These are phyloP conservation scores for Oscheius sp. DNA, from an alignment of 2,888 invertebrate species.

Conservation along the genomic window DNA sequence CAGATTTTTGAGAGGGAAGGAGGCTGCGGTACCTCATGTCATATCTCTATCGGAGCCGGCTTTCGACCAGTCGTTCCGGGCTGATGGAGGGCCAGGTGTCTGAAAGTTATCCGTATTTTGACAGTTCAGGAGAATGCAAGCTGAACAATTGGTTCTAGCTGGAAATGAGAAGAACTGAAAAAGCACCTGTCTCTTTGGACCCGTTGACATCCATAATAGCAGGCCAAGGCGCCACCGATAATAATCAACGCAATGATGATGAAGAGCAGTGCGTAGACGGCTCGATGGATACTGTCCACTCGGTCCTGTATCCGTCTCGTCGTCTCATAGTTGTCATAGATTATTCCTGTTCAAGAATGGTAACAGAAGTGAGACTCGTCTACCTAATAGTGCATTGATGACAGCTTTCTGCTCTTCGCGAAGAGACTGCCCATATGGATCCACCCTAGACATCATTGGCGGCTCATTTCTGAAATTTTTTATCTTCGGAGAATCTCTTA, in stretches of 20 bases:
- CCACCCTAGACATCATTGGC: constrained; percentile 50
- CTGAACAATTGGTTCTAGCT: no score
- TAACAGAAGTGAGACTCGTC: not conserved
- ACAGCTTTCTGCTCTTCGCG: constrained; percentile 59
- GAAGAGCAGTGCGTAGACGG: constrained; percentile 47
- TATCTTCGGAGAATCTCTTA: not conserved
- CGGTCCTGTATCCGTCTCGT: constrained; percentile 52
- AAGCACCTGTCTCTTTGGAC: constrained; percentile 42
- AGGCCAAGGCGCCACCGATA: constrained; percentile 40
- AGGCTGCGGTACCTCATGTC: constrained; percentile 25
- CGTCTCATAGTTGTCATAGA: constrained; percentile 58
- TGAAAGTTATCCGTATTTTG: constrained; percentile 19
- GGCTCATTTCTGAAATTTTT: constrained; percentile 25
- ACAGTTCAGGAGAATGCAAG: not conserved
- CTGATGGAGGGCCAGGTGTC: constrained; percentile 52
- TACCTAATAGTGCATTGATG: constrained; percentile 59
- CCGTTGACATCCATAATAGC: constrained; percentile 54
- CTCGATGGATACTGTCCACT: constrained; percentile 57
- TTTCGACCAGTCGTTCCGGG: constrained; percentile 42
- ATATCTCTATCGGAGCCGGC: constrained; percentile 57
- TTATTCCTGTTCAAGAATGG: constrained; percentile 45
- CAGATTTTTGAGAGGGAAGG: constrained; percentile 22
- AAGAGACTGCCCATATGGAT: constrained; percentile 49
- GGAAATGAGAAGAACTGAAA: not conserved
- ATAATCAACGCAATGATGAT: constrained; percentile 50